phyloP scores from a whole-genome alignment of 1,140 invertebrate genomes.

The Agrilus planipennis region DNA sequence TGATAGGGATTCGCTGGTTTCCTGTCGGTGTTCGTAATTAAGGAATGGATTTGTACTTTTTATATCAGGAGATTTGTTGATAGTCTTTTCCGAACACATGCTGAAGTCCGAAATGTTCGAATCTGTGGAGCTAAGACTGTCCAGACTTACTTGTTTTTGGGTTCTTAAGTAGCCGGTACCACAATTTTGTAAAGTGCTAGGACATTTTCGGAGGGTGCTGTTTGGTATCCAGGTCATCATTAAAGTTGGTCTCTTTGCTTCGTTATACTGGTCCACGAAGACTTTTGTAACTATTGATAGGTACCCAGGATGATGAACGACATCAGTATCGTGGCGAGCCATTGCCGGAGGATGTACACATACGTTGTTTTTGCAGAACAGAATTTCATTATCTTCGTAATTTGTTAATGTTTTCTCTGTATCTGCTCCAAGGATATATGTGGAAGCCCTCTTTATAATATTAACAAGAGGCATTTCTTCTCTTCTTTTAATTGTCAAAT shows the following conservation, averaged over 20 bases:
- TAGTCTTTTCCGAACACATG: conserved; percentile 4
- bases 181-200: conserved; percentile 57
- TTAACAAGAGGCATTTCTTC: conserved; percentile 68
- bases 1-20: conserved; percentile 17
- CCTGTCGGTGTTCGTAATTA: conserved; percentile 25
- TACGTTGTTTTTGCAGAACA: conserved; percentile 88
- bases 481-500: too few relatives aligned
- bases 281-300: conserved; percentile 71
- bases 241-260: conserved; percentile 62
- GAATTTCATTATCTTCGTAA: conserved; percentile 70
- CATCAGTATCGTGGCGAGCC: conserved; percentile 63
- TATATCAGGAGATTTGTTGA: conserved; percentile 18
- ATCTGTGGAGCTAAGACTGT: conserved; percentile 29
- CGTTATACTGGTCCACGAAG: conserved; percentile 57
- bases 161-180: conserved; percentile 15
- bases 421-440: conserved; percentile 57
- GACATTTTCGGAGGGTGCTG: conserved; percentile 74
- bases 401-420: conserved; percentile 42
- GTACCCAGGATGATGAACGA: conserved; percentile 85
- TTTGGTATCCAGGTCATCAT: conserved; percentile 92
- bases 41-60: conserved; percentile 32
- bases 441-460: conserved; percentile 62
- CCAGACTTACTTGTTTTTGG: conserved; percentile 26
- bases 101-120: conserved; percentile 15
- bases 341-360: conserved; percentile 87